Percentiles rank a stretch among this genome's conserved stretches.
These are phyloP conservation scores for Kryphioiulus occultus DNA, from an alignment of 2,888 invertebrate species.

Conservation along the genomic window DNA sequence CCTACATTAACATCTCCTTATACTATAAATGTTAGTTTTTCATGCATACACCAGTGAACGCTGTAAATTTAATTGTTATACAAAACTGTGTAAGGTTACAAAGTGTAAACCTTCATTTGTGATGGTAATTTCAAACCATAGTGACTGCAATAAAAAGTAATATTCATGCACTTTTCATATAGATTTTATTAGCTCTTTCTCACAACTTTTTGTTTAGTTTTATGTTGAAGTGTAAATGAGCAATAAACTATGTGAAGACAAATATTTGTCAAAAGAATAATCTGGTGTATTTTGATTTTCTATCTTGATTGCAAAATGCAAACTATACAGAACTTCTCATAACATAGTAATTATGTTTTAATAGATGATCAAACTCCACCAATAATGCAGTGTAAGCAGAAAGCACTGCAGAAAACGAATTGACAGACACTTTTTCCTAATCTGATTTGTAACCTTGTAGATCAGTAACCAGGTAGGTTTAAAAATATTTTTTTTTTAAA, in stretches of 20 bases:
- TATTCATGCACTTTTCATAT: conserved; percentile 8
- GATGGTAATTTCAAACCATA: neutral
- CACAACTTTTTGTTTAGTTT: conserved; percentile 15
- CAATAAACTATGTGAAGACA: neutral
- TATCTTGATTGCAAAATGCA: neutral
- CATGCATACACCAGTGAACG: neutral
- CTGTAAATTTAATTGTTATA: conserved; percentile 1
- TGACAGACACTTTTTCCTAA: too few species aligned
- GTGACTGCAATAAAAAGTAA: neutral
- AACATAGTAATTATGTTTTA: neutral
- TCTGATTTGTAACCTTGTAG: too few species aligned
- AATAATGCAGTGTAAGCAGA: too few species aligned
- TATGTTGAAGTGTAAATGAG: neutral
- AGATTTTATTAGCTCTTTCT: neutral
- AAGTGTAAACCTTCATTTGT: conserved; percentile 5
- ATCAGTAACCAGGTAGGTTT: too few species aligned
- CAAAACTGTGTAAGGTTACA: neutral
- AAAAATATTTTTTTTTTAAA: too few species aligned
- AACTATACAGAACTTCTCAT: neutral
- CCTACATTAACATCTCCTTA: neutral
- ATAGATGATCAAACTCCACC: too few species aligned
- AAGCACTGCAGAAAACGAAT: too few species aligned
- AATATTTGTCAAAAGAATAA: neutral
- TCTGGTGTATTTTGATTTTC: neutral
- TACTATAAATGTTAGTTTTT: neutral